phyloP scores from a whole-genome alignment of 2,888 invertebrate genomes.

The Eurytoma adleriae region DNA sequence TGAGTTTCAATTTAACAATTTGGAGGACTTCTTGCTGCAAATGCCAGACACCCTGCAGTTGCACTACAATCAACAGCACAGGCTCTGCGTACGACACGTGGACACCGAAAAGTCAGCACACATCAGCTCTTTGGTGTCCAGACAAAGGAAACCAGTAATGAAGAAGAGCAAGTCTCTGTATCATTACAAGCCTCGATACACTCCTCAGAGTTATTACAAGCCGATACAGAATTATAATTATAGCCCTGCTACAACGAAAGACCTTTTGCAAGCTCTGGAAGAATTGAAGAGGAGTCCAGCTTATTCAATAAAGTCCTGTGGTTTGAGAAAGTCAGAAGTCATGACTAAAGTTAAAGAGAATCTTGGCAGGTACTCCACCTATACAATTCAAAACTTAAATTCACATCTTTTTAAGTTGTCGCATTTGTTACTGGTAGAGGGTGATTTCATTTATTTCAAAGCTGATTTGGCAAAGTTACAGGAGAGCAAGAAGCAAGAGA shows the following conservation, averaged over 20 bases:
- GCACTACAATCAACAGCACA: slow-evolving; percentile 1
- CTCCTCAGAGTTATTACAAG: not conserved
- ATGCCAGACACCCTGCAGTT: slow-evolving; percentile 57
- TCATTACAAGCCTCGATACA: not conserved
- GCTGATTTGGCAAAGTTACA: not conserved
- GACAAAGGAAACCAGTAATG: slow-evolving; percentile 60
- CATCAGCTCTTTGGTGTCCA: slow-evolving; percentile 63
- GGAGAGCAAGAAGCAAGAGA: not conserved
- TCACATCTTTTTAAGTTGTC: slow-evolving; percentile 59
- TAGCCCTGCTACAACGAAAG: slow-evolving; percentile 7
- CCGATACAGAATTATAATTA: slow-evolving; percentile 4
- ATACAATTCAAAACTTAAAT: slow-evolving; percentile 55
- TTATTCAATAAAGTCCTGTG: not conserved
- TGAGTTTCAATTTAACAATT: slow-evolving; percentile 57
- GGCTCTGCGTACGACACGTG: slow-evolving; percentile 56
- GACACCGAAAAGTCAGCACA: slow-evolving; percentile 63
- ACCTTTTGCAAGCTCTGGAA: slow-evolving; percentile 45
- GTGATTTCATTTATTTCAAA: slow-evolving; percentile 54
- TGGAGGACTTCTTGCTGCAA: slow-evolving; percentile 61
- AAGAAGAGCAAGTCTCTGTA: not conserved
- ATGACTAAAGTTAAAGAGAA: slow-evolving; percentile 22
- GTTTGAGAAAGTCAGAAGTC: slow-evolving; percentile 39
- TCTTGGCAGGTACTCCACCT: not conserved
- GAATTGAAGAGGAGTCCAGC: not conserved
- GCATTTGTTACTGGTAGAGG: slow-evolving; percentile 53